These are phyloP conservation scores for Pygmarrhopalites habei DNA, from an alignment of 1,140 invertebrate genomes.

Conservation along the genomic window DNA sequence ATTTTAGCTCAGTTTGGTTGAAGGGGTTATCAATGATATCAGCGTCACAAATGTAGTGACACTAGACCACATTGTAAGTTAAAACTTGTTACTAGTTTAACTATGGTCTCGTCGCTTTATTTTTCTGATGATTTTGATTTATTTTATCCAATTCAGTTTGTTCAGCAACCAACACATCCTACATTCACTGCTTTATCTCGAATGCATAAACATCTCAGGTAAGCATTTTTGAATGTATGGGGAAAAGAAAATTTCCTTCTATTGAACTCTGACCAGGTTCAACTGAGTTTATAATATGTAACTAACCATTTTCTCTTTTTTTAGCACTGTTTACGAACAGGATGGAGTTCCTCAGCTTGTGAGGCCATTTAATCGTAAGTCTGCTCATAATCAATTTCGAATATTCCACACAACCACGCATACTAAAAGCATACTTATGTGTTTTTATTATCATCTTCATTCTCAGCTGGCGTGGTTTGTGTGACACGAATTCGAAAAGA, in stretches of 20 bases:
- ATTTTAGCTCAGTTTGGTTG: slow-evolving; percentile 69
- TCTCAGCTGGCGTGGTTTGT: slow-evolving; percentile 74
- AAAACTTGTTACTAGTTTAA: no score
- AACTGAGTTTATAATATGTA: no score
- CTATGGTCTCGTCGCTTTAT: no score
- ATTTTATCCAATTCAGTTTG: no score
- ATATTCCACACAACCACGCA: no score
- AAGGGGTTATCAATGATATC: slow-evolving; percentile 87
- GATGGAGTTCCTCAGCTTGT: slow-evolving; percentile 49
- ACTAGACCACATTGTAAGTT: slow-evolving; percentile 73
- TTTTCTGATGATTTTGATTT: no score
- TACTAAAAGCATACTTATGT: neutral
- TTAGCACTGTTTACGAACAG: slow-evolving; percentile 48
- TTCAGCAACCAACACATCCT: slow-evolving; percentile 89
- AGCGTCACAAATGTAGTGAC: slow-evolving; percentile 73
- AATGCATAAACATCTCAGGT: slow-evolving; percentile 62
- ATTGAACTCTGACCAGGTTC: no score
- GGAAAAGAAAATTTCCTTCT: no score
- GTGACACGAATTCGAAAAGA: slow-evolving; percentile 65
- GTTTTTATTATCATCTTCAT: slow-evolving; percentile 35
- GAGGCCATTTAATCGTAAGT: slow-evolving; percentile 47
- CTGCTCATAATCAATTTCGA: no score
- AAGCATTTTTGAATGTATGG: no score
- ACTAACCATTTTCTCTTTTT: no score
- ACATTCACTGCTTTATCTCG: slow-evolving; percentile 70